Evolutionary conservation across 2,113 vertebrate genomes (phyloP).

Genomic region (Gymnorhina tibicen): DNA sequence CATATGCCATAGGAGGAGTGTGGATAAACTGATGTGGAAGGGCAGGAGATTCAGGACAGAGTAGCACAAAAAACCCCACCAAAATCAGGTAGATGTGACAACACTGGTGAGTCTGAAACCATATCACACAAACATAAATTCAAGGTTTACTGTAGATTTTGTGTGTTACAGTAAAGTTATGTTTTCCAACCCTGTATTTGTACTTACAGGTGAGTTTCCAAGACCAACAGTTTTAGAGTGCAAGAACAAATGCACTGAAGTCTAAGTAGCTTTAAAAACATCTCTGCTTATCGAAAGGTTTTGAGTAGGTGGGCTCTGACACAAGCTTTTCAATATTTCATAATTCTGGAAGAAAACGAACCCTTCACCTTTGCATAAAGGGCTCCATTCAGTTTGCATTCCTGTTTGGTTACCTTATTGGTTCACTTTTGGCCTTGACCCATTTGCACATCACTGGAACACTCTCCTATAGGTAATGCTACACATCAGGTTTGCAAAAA

Average conservation of each 20-base stretch:
- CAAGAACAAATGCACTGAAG: background rate
- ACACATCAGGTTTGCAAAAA: conserved; percentile 35
- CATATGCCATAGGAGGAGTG: background rate
- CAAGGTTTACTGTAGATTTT: background rate
- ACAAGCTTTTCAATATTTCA: conserved; percentile 46
- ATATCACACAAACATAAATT: background rate
- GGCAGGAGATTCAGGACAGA: background rate
- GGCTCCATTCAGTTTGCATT: conserved; percentile 45
- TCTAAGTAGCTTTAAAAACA: conserved; percentile 8
- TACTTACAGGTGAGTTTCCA: conserved; percentile 5
- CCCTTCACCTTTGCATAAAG: conserved; percentile 39
- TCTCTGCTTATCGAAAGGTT: conserved; percentile 37
- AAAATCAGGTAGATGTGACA: background rate
- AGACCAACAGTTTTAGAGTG: conserved; percentile 16
- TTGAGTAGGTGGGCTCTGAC: conserved; percentile 4
- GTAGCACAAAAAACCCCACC: background rate
- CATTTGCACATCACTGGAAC: conserved; percentile 50
- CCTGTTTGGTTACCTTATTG: conserved; percentile 31
- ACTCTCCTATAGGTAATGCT: conserved; percentile 17
- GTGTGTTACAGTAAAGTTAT: background rate
- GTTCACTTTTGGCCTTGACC: conserved; percentile 39
- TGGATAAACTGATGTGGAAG: background rate
- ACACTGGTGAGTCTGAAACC: background rate
- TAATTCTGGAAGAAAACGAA: conserved; percentile 21
- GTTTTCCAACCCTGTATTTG: background rate